Evolutionary conservation across 2,888 invertebrate species (phyloP), one percentile per base, ranked within the genome.

Genomic region (Eupeodes luniger): DNA sequence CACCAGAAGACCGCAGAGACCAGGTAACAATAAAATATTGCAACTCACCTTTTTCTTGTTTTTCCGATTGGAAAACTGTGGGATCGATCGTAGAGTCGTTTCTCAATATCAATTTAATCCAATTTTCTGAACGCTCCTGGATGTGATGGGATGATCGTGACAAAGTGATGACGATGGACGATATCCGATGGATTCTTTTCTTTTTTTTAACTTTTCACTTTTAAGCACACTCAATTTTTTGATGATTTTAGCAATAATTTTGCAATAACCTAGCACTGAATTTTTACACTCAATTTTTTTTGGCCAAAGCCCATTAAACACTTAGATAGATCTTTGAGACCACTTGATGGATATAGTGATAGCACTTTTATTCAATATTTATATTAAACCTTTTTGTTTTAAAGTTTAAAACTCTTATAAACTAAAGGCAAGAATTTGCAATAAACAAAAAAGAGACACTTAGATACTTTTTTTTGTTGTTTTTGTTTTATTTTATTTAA

Each of bases 91-190:
- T 27, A 27, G 61, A 66, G 62, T 44, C 27, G 53, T 69, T 69
- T 75, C 40, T 44, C 9, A 79, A 85, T 5, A 40, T 80, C 61
- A 74, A 61, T 80, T 80, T 81, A 80, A 85, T 85, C 80, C 85
- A 85, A 80, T 80, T 80, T 66, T 64, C 53, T 47, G 53, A 19
- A 34, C 62, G 57, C 49, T 27, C 4, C 61, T 12, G 2, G 27
- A 27, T 34, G 14, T 1, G 2, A 2, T 9, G 27, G 2, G 12
- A 14, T 34, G 1, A 5, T 19, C 47, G 14, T n/a, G 12, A 5
- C 11, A 53, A 53, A 34, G 66, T 47, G 53, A 27, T 53, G 34
- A 27, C 36, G 34, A 27, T 62, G 11, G 11, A 16, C 14, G 44
- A 61, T 85, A 80, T 80, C 78, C 78, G 78, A 61, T 62, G 44